These are phyloP conservation scores for Cotesia vestalis DNA, from an alignment of 1,140 invertebrate species.

Conservation along the genomic window DNA sequence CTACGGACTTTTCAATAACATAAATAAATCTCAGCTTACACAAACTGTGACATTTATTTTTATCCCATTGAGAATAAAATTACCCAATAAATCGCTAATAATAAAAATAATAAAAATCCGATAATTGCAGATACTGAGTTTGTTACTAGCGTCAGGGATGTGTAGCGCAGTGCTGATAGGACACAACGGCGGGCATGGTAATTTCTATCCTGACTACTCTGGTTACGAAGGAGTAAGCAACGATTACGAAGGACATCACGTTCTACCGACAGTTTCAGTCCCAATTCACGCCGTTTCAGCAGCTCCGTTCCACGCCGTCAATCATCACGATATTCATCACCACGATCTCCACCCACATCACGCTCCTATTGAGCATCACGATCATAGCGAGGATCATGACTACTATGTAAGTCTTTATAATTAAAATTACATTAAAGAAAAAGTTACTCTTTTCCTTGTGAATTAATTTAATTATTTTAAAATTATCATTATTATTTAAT, in stretches of 20 bases:
- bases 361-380: constrained; percentile 32
- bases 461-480: not conserved
- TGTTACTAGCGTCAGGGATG: constrained; percentile 50
- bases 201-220: constrained; percentile 49
- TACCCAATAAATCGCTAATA: not conserved
- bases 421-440: not conserved
- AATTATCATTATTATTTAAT: constrained; percentile 7
- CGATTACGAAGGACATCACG: constrained; percentile 56
- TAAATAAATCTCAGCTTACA: too few species aligned
- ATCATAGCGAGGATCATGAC: constrained; percentile 55
- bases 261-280: constrained; percentile 61
- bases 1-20: not conserved
- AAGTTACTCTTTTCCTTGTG: too few species aligned
- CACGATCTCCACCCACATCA: constrained; percentile 39
- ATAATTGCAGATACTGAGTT: constrained; percentile 49
- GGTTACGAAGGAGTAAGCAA: constrained; percentile 45
- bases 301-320: constrained; percentile 50
- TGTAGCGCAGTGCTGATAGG: constrained; percentile 57
- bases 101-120: constrained; percentile 3
- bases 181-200: constrained; percentile 56
- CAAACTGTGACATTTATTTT: not conserved
- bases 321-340: constrained; percentile 50
- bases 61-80: not conserved
- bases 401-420: constrained; percentile 52
- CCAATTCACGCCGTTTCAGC: constrained; percentile 63